Percentiles rank a stretch among this genome's conserved stretches.
These are phyloP conservation scores for Apodemus sylvaticus DNA, from an alignment of 2,113 vertebrate genomes.

Conservation along the genomic window DNA sequence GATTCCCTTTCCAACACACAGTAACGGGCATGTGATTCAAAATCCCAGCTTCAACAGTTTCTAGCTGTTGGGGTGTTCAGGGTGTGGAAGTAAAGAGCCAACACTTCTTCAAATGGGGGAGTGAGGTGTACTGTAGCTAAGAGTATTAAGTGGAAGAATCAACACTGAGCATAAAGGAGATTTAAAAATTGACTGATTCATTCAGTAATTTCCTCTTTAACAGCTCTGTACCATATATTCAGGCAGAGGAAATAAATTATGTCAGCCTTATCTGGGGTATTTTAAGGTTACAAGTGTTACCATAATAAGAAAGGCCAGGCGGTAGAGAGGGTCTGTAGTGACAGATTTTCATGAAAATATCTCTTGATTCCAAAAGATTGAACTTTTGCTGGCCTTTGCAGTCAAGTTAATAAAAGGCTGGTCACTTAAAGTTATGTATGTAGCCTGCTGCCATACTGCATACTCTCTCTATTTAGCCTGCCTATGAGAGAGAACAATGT, in stretches of 20 bases:
- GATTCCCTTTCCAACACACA: background rate
- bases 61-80: background rate
- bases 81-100: background rate
- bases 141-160: constrained; percentile 12
- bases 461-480: no score
- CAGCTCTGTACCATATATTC: background rate
- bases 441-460: no score
- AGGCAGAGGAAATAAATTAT: background rate
- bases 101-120: background rate
- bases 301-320: background rate
- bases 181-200: background rate
- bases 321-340: background rate
- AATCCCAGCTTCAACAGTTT: background rate
- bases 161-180: background rate
- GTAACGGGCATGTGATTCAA: background rate
- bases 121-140: background rate
- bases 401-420: background rate
- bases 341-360: background rate
- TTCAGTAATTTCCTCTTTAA: background rate
- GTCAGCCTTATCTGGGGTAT: background rate
- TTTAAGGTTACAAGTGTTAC: background rate
- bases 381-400: background rate
- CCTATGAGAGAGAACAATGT: background rate
- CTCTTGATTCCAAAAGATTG: background rate
- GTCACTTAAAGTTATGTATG: background rate